phyloP scores from a whole-genome alignment of 2,797 vertebrate genomes.

The Sardinella longiceps region DNA sequence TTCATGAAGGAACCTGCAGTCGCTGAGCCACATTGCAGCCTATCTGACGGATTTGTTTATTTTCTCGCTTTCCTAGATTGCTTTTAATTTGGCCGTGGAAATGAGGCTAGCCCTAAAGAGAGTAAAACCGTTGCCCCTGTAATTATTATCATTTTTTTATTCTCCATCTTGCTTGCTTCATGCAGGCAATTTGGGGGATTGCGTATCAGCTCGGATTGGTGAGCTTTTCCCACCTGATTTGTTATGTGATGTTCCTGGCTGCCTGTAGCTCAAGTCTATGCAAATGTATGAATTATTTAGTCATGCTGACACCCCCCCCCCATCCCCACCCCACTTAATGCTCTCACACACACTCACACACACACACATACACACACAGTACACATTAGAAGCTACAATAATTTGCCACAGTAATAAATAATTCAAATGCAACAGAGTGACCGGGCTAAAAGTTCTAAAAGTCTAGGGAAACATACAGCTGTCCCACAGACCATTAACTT shows the following conservation, averaged over 20 bases:
- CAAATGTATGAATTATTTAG: slow-evolving; percentile 42
- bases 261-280: slow-evolving; percentile 32
- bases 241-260: slow-evolving; percentile 31
- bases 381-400: slow-evolving; percentile 25
- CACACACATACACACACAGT: neutral
- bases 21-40: neutral
- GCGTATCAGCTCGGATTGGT: neutral
- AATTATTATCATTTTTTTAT: slow-evolving; percentile 20
- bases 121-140: slow-evolving; percentile 18
- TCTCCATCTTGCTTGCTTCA: slow-evolving; percentile 4
- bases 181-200: slow-evolving; percentile 12
- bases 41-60: slow-evolving; percentile 6
- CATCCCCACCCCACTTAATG: neutral
- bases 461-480: slow-evolving; percentile 24
- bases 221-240: neutral
- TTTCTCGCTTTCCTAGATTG: neutral
- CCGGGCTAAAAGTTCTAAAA: slow-evolving; percentile 1
- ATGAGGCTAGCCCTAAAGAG: slow-evolving; percentile 13
- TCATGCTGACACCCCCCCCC: slow-evolving; percentile 13
- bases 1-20: neutral
- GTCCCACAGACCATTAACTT: slow-evolving; percentile 60
- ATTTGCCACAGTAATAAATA: slow-evolving; percentile 40
- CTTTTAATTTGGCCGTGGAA: slow-evolving; percentile 13
- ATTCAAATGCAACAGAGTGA: slow-evolving; percentile 33
- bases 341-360: neutral